Percentiles rank a stretch among this genome's conserved stretches.
These are phyloP conservation scores for Octonoba sinensis DNA, from an alignment of 2,888 invertebrate genomes.

Conservation along the genomic window DNA sequence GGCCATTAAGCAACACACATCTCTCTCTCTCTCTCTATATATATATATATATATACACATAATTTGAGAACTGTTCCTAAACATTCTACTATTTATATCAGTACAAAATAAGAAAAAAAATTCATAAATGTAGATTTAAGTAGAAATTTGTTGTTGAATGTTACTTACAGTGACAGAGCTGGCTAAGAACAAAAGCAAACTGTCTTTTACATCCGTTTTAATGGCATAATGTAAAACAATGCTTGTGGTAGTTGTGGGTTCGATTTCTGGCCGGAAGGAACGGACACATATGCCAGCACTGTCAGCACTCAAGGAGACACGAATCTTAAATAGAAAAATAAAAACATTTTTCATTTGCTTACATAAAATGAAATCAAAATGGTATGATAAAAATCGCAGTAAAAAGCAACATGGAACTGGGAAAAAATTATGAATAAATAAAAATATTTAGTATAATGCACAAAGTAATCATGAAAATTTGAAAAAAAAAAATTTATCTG, in stretches of 20 bases:
- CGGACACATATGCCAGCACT: slow-evolving; percentile 79
- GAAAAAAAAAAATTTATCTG: too few relatives aligned
- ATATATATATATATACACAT: too few relatives aligned
- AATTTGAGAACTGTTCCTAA: too few relatives aligned
- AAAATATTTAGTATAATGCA: not conserved
- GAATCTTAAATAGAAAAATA: slow-evolving; percentile 75
- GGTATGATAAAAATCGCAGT: not conserved
- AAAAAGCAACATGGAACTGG: not conserved
- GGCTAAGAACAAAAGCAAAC: slow-evolving; percentile 80
- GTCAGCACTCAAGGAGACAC: slow-evolving; percentile 81
- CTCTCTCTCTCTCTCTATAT: too few relatives aligned
- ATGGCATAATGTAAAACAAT: slow-evolving; percentile 82
- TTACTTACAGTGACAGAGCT: slow-evolving; percentile 72
- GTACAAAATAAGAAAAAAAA: not conserved
- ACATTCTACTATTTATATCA: not conserved
- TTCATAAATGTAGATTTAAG: not conserved
- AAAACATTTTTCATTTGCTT: not conserved
- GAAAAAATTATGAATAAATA: not conserved
- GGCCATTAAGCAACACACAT: too few relatives aligned
- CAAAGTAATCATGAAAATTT: too few relatives aligned
- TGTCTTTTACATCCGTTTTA: slow-evolving; percentile 75
- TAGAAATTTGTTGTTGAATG: not conserved
- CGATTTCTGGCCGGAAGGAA: slow-evolving; percentile 79
- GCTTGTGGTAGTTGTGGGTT: slow-evolving; percentile 80
- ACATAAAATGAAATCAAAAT: not conserved